phyloP scores from a whole-genome alignment of 2,888 invertebrate species.

The Falcaria lacertinaria region DNA sequence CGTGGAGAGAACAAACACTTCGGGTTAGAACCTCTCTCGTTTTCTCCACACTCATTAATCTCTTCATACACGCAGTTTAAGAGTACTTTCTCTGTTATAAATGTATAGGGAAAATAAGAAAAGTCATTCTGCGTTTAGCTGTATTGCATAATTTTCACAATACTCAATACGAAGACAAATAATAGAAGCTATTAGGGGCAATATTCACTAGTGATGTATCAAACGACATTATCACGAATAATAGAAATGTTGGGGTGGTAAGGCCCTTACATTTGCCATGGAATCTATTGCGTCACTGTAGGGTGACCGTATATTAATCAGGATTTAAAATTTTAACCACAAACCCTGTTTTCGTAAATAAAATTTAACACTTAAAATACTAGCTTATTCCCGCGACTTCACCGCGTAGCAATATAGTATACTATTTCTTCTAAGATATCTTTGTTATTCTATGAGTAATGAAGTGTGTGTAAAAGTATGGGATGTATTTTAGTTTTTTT shows the following conservation, averaged over 20 bases:
- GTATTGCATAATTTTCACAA: constrained; percentile 10
- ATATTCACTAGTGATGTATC: constrained; percentile 47
- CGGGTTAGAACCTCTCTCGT: too few species aligned
- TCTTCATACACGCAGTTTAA: too few species aligned
- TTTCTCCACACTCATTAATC: too few species aligned
- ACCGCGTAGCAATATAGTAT: too few species aligned
- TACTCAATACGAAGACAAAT: constrained; percentile 17
- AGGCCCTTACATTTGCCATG: constrained; percentile 51
- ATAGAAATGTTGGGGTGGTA: constrained; percentile 46
- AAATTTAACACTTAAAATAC: neutral
- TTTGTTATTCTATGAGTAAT: too few species aligned
- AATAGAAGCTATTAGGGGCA: constrained; percentile 49
- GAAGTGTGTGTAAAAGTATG: too few species aligned
- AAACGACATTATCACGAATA: constrained; percentile 60
- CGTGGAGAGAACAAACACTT: too few species aligned
- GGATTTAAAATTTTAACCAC: neutral
- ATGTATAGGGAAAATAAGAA: neutral
- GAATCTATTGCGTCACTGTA: constrained; percentile 42
- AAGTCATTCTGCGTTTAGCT: constrained; percentile 9
- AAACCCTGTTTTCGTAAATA: neutral
- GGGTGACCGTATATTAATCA: constrained; percentile 31
- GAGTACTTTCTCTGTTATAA: too few species aligned
- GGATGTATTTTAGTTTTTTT: too few species aligned
- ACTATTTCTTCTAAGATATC: too few species aligned
- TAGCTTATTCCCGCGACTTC: too few species aligned